Evolutionary conservation across 2,113 vertebrate genomes (phyloP).

Genomic region (Pimephales promelas): DNA sequence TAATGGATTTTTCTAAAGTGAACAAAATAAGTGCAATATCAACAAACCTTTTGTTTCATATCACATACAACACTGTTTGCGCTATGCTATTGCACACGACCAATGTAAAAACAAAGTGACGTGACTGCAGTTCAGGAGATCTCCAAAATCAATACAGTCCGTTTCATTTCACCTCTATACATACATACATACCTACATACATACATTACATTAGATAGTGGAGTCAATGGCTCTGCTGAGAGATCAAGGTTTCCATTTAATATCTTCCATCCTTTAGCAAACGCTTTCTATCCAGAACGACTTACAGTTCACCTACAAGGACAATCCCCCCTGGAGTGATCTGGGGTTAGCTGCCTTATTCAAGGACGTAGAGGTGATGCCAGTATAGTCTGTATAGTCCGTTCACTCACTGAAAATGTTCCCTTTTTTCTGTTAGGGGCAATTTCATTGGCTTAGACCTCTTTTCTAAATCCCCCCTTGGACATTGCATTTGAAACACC

Average conservation of each 20-base stretch:
- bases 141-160: slow-evolving; percentile 70
- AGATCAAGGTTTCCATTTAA: slow-evolving; percentile 34
- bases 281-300: background rate
- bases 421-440: background rate
- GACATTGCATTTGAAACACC: slow-evolving; percentile 7
- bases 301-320: slow-evolving; percentile 44
- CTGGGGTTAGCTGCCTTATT: slow-evolving; percentile 44
- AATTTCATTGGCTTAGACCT: slow-evolving; percentile 4
- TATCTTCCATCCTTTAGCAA: slow-evolving; percentile 10
- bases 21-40: slow-evolving; percentile 76
- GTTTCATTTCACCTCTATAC: slow-evolving; percentile 64
- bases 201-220: slow-evolving; percentile 62
- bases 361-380: slow-evolving; percentile 13
- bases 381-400: background rate
- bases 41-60: slow-evolving; percentile 73
- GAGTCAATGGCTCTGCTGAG: slow-evolving; percentile 43
- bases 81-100: slow-evolving; percentile 78
- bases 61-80: slow-evolving; percentile 79
- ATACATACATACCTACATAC: slow-evolving; percentile 63
- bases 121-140: slow-evolving; percentile 82
- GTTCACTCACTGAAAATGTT: background rate
- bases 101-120: slow-evolving; percentile 73
- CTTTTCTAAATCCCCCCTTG: background rate
- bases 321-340: slow-evolving; percentile 32
- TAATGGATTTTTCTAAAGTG: slow-evolving; percentile 64